Evolutionary conservation across 2,797 vertebrate genomes (phyloP).

Genomic region (Coendou prehensilis): DNA sequence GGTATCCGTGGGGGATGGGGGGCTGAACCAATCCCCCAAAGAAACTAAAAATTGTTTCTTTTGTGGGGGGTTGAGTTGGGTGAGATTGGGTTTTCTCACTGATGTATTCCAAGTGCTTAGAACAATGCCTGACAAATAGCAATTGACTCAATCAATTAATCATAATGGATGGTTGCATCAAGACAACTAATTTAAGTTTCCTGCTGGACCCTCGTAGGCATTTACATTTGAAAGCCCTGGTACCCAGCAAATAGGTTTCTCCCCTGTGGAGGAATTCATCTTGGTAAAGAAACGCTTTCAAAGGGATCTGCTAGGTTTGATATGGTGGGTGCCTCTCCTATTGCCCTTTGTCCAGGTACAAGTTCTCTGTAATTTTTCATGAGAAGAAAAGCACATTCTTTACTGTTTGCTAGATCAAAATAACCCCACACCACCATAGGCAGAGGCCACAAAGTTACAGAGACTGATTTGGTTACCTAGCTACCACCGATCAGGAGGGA

Average conservation of each 20-base stretch:
- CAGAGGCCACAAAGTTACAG: not conserved
- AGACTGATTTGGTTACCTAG: not conserved
- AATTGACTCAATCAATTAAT: not conserved
- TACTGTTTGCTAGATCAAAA: not conserved
- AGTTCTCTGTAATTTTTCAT: not conserved
- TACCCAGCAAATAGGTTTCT: not conserved
- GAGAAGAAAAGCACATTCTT: not conserved
- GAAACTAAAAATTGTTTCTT: not conserved
- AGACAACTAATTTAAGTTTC: not conserved
- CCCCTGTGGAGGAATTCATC: not conserved
- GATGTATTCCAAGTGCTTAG: not conserved
- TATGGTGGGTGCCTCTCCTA: not conserved
- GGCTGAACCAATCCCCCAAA: not conserved
- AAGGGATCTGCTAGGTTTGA: not conserved
- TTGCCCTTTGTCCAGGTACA: not conserved
- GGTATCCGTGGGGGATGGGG: not conserved
- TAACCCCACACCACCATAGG: not conserved
- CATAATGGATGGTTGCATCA: not conserved
- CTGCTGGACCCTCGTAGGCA: not conserved
- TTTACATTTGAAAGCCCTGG: not conserved
- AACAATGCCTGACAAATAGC: not conserved
- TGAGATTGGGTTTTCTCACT: not conserved
- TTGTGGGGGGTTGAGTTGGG: not conserved
- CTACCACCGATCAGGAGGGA: accelerated
- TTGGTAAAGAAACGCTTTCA: not conserved